phyloP scores from a whole-genome alignment of 2,888 invertebrate species.

The Enchytraeus crypticus region DNA sequence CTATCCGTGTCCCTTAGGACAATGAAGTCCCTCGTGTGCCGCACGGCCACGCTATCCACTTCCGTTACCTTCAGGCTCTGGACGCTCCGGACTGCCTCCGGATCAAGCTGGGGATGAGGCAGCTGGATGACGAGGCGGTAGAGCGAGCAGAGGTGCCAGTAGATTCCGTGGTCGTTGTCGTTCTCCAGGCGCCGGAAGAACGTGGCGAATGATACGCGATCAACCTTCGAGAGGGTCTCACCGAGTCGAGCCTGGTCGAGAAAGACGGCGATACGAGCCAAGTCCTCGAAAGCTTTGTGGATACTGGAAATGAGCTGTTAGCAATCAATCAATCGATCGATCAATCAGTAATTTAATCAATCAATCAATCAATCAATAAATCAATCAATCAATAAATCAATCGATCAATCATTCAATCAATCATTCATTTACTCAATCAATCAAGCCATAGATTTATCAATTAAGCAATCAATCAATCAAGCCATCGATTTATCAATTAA shows the following conservation, averaged over 20 bases:
- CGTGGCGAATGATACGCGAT: constrained; percentile 1
- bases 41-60: constrained; percentile 1
- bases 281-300: constrained; percentile 4
- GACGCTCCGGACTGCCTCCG: constrained; percentile 3
- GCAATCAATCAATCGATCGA: too few relatives aligned
- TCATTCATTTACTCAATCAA: too few relatives aligned
- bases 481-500: too few relatives aligned
- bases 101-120: neutral
- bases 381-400: too few relatives aligned
- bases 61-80: constrained; percentile 1
- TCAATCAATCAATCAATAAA: too few relatives aligned
- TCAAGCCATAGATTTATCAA: too few relatives aligned
- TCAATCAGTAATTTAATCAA: too few relatives aligned
- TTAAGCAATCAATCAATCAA: too few relatives aligned
- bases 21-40: constrained; percentile 11
- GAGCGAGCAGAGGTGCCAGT: constrained; percentile 8
- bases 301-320: too few relatives aligned
- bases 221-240: constrained; percentile 6
- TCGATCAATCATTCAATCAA: too few relatives aligned
- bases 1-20: constrained; percentile 3
- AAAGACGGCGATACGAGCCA: constrained; percentile 6
- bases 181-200: constrained; percentile 5
- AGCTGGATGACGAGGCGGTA: constrained; percentile 1
- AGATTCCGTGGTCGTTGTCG: constrained; percentile 3
- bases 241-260: constrained; percentile 11